Evolutionary conservation across 2,797 vertebrate genomes (phyloP).

Genomic region (Potorous gilbertii): DNA sequence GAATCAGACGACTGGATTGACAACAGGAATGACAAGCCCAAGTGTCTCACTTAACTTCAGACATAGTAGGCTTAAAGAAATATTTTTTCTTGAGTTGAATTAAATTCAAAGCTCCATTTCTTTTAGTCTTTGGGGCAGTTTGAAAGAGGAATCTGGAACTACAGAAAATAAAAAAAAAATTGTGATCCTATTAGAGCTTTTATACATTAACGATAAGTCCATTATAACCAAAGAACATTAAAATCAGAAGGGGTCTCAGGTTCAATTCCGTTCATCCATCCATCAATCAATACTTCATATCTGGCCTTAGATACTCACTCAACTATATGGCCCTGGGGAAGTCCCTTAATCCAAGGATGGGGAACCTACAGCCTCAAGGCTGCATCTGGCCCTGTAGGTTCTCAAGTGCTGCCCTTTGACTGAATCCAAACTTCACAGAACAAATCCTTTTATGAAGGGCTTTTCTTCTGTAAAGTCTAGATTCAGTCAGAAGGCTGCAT

Average conservation of each 20-base stretch:
- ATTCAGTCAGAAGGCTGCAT: too few species aligned
- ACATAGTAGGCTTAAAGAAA: neutral
- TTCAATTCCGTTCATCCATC: neutral
- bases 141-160: neutral
- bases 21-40: neutral
- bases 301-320: neutral
- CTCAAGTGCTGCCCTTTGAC: too few species aligned
- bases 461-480: too few species aligned
- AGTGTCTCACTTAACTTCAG: neutral
- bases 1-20: neutral
- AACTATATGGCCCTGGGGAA: neutral
- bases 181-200: neutral
- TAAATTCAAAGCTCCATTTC: neutral
- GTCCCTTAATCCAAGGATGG: neutral
- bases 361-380: too few species aligned
- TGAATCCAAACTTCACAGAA: too few species aligned
- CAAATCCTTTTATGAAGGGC: too few species aligned
- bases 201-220: neutral
- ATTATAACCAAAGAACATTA: neutral
- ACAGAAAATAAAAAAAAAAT: neutral
- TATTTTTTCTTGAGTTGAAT: neutral
- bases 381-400: too few species aligned
- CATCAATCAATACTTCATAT: neutral
- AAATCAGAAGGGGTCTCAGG: neutral
- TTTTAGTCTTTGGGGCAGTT: rapidly evolving